These are phyloP conservation scores for Acleris sparsana DNA, from an alignment of 2,888 invertebrate genomes.

Conservation along the genomic window DNA sequence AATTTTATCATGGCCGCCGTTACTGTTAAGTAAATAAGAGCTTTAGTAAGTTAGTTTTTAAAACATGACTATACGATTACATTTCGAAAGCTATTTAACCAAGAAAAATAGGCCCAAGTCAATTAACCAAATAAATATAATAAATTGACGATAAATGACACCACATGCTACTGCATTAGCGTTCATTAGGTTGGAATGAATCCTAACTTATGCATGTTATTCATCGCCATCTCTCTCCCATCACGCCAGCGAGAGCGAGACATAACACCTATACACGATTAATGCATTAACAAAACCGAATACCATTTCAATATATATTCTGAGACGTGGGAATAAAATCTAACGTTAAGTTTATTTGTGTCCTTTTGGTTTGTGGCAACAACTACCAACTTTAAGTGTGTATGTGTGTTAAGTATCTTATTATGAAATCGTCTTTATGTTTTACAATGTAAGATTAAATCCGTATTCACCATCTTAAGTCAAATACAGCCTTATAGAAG, in stretches of 20 bases:
- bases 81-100: no score
- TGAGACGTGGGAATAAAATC: neutral
- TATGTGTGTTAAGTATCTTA: neutral
- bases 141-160: neutral
- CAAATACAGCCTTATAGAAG: conserved; percentile 1
- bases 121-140: no score
- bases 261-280: neutral
- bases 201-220: neutral
- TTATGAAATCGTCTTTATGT: neutral
- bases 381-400: neutral
- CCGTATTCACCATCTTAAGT: neutral
- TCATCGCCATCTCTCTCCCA: neutral
- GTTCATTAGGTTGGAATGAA: conserved; percentile 8
- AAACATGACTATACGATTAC: no score
- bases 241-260: neutral
- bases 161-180: neutral
- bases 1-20: no score
- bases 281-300: neutral
- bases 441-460: neutral
- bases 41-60: no score
- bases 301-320: neutral
- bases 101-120: no score
- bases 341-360: neutral
- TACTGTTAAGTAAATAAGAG: no score
- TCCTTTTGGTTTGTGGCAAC: neutral